Conservation (phyloP, 2,113 vertebrate genomes). For the Gavia stellata region DNA sequence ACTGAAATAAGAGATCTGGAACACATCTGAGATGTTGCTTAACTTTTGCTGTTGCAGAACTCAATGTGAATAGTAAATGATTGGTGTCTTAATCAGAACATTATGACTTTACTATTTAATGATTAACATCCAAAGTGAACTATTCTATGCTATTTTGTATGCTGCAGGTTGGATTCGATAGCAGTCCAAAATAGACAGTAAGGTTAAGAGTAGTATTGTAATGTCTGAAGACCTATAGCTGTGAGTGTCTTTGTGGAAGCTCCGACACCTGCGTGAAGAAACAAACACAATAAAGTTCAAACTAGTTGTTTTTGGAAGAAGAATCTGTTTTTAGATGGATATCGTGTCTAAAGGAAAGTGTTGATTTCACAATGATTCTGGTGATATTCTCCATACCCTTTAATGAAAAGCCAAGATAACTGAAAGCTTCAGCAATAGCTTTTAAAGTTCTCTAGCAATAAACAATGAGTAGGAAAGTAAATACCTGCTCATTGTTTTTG, state of each 20-base stretch:
- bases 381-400: neutral
- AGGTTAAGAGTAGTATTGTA: neutral
- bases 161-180: neutral
- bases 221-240: neutral
- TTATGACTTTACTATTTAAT: neutral
- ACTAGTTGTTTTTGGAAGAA: constrained; percentile 8
- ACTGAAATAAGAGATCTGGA: neutral
- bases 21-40: neutral
- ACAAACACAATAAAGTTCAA: neutral
- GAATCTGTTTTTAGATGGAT: neutral
- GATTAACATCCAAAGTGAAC: neutral
- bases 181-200: neutral
- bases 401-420: neutral
- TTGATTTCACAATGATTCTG: neutral
- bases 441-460: neutral
- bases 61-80: neutral
- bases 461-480: neutral
- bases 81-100: neutral
- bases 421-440: neutral
- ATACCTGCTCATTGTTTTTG: constrained; percentile 2
- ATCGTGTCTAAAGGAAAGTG: neutral
- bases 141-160: neutral
- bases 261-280: neutral
- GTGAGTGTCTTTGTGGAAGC: neutral
- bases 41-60: neutral